phyloP scores from a whole-genome alignment of 2,888 invertebrate species.

The Cerastis rubricosa region DNA sequence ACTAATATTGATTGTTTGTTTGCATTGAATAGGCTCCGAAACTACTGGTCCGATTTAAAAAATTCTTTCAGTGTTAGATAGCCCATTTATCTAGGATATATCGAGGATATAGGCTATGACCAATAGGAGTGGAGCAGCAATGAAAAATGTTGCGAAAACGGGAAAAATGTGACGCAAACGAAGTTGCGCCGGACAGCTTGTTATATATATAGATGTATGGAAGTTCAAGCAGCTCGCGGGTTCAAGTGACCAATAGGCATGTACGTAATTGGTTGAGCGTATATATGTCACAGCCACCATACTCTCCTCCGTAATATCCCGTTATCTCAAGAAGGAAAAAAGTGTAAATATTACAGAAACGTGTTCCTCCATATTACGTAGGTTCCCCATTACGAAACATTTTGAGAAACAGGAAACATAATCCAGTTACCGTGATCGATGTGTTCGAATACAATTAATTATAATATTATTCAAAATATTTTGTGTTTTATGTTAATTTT shows the following conservation, averaged over 20 bases:
- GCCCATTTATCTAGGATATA: too few relatives aligned
- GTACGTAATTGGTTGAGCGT: neutral
- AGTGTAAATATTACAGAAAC: conserved; percentile 6
- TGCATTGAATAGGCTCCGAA: too few relatives aligned
- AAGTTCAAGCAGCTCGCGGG: too few relatives aligned
- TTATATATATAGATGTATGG: too few relatives aligned
- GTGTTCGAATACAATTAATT: conserved; percentile 62
- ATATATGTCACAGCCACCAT: neutral
- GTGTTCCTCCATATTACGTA: conserved; percentile 20
- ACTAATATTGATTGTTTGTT: too few relatives aligned
- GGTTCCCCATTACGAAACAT: conserved; percentile 30
- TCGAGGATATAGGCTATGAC: too few relatives aligned
- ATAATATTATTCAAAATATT: conserved; percentile 67
- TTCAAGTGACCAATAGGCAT: neutral
- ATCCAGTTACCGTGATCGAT: conserved; percentile 57
- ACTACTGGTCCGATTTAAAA: too few relatives aligned
- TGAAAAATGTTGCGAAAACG: too few relatives aligned
- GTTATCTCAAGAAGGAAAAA: conserved; percentile 47
- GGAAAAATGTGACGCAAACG: too few relatives aligned
- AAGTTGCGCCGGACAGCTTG: too few relatives aligned
- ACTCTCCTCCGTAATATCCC: neutral
- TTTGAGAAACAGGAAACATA: conserved; percentile 54
- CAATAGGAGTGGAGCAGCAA: too few relatives aligned
- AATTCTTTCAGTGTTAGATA: too few relatives aligned
- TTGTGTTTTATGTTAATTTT: conserved; percentile 65